These are phyloP conservation scores for Sinocyclocheilus anshuiensis DNA, from an alignment of 2,113 vertebrate species.

Conservation along the genomic window DNA sequence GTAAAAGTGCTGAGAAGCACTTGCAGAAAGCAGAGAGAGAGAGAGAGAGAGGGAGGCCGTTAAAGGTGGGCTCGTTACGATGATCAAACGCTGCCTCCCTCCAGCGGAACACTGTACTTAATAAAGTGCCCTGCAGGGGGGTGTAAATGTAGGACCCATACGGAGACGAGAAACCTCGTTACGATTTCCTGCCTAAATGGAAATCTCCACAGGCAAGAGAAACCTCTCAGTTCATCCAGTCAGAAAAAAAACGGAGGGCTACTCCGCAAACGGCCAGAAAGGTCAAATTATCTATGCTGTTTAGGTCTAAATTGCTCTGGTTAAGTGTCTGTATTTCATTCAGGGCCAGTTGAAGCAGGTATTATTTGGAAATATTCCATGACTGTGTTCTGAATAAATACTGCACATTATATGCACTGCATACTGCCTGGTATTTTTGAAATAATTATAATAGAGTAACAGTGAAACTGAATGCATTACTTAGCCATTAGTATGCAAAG, in stretches of 20 bases:
- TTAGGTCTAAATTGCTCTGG: not conserved
- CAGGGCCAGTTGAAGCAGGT: too few species aligned
- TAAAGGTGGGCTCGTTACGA: conserved; percentile 48
- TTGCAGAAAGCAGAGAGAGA: not conserved
- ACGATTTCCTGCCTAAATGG: conserved; percentile 39
- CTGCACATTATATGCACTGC: not conserved
- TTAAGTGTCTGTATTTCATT: not conserved
- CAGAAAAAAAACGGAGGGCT: conserved; percentile 5
- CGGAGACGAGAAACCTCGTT: conserved; percentile 14
- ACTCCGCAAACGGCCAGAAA: too few species aligned
- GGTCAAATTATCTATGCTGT: not conserved
- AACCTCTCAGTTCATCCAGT: conserved; percentile 22
- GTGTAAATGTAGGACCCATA: conserved; percentile 50
- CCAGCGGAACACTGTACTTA: conserved; percentile 39
- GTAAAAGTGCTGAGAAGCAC: conserved; percentile 32
- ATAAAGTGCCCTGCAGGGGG: conserved; percentile 55
- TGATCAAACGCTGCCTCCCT: conserved; percentile 43
- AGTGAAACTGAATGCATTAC: not conserved
- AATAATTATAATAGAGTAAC: not conserved
- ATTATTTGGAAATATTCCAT: not conserved
- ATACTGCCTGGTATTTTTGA: not conserved
- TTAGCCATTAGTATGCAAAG: too few species aligned
- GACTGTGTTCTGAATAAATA: not conserved
- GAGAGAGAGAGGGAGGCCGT: conserved; percentile 25
- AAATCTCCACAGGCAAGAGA: conserved; percentile 31